These are phyloP conservation scores for Amblyjoppa fuscipennis DNA, from an alignment of 2,888 invertebrate genomes.

Conservation along the genomic window DNA sequence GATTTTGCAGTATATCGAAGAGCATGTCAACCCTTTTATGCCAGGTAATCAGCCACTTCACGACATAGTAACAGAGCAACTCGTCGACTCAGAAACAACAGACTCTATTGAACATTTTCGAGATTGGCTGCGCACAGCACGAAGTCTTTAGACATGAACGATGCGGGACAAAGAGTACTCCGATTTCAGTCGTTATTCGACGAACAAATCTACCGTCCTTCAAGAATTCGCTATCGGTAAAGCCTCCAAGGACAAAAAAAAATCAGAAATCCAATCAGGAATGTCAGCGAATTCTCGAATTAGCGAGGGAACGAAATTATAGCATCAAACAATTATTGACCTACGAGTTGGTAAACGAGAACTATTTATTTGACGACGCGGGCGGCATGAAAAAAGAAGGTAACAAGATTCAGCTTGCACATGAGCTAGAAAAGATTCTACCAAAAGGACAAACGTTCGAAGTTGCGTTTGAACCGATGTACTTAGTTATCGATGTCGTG, in stretches of 20 bases:
- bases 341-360: conserved; percentile 33
- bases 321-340: conserved; percentile 15
- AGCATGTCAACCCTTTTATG: not conserved
- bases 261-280: not conserved
- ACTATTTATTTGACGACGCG: conserved; percentile 23
- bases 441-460: not conserved
- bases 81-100: conserved; percentile 3
- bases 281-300: conserved; percentile 33
- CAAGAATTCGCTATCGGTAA: not conserved
- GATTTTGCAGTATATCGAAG: not conserved
- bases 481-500: conserved; percentile 50
- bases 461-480: no score
- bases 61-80: not conserved
- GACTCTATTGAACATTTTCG: conserved; percentile 34
- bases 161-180: conserved; percentile 25
- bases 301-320: conserved; percentile 35
- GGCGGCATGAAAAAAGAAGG: conserved; percentile 26
- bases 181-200: conserved; percentile 6
- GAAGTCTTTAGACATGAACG: conserved; percentile 12
- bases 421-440: conserved; percentile 2
- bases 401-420: not conserved
- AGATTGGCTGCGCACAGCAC: conserved; percentile 10
- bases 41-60: not conserved
- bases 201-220: conserved; percentile 24
- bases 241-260: not conserved